Conservation (phyloP, 2,113 vertebrate genomes). For the Tretioscincus oriximinensis region DNA sequence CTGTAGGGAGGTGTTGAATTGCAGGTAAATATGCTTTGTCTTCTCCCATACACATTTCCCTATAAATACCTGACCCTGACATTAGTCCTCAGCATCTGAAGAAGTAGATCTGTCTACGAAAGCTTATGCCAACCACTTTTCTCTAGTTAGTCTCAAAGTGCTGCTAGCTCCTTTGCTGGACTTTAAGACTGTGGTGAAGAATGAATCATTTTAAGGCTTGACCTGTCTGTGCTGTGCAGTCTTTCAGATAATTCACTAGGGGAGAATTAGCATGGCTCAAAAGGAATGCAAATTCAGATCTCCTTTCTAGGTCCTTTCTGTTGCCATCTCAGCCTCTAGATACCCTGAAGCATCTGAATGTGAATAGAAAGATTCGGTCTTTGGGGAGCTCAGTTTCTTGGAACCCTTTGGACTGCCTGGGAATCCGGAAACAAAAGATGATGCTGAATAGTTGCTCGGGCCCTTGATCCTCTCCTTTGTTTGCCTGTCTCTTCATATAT, state of each 20-base stretch:
- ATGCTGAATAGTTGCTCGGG: background rate
- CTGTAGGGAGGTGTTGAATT: no score
- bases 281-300: background rate
- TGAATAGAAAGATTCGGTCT: background rate
- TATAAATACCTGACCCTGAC: no score
- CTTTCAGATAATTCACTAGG: background rate
- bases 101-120: no score
- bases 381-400: background rate
- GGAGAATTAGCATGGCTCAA: background rate
- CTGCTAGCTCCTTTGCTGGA: no score
- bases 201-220: background rate
- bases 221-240: no score
- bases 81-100: no score
- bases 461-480: slow-evolving; percentile 23
- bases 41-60: no score
- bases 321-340: background rate
- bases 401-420: background rate
- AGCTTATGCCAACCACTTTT: no score
- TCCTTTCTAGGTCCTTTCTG: background rate
- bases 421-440: slow-evolving; percentile 18
- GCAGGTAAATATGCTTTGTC: no score
- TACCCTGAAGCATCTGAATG: background rate
- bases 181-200: background rate
- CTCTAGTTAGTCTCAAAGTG: no score
- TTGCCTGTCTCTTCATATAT: slow-evolving; percentile 11